A percentile compares a stretch with the other conserved stretches of the same genome.
These are phyloP conservation scores for Athene cunicularia DNA, from an alignment of 2,113 vertebrate genomes.

Conservation along the genomic window DNA sequence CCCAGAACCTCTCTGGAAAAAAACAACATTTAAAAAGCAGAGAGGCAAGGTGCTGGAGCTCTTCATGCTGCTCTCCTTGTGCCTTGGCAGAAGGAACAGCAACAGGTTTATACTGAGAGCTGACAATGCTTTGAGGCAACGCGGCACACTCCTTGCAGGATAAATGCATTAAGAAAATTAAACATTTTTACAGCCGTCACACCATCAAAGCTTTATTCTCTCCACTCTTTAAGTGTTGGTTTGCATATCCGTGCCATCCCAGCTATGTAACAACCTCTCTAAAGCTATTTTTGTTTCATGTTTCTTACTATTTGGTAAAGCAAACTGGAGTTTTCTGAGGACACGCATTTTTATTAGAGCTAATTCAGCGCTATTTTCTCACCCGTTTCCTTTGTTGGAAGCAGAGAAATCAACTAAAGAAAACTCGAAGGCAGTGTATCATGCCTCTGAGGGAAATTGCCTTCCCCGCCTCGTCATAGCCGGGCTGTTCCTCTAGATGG, in stretches of 20 bases:
- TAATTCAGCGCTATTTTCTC: constrained; percentile 40
- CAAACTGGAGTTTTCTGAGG: constrained; percentile 36
- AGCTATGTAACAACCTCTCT: constrained; percentile 8
- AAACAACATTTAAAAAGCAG: background rate
- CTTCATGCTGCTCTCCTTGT: background rate
- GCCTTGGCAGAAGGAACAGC: constrained; percentile 13
- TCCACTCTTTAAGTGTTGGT: background rate
- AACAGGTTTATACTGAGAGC: constrained; percentile 4
- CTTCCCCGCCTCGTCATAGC: background rate
- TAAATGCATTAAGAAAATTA: constrained; percentile 13
- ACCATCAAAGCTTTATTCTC: constrained; percentile 35
- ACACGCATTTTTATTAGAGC: background rate
- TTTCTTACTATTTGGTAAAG: constrained; percentile 3
- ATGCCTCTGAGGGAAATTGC: background rate
- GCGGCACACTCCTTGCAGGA: background rate
- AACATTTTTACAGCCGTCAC: background rate
- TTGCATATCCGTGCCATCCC: constrained; percentile 12
- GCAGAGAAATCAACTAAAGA: background rate
- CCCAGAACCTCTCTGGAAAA: background rate
- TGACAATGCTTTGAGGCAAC: background rate
- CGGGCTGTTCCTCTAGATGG: constrained; percentile 67
- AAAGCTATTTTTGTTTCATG: constrained; percentile 19
- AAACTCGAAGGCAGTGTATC: background rate
- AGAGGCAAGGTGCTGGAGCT: background rate
- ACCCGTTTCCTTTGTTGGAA: constrained; percentile 11